phyloP scores from a whole-genome alignment of 2,888 invertebrate genomes.

The Pelosia muscerda region DNA sequence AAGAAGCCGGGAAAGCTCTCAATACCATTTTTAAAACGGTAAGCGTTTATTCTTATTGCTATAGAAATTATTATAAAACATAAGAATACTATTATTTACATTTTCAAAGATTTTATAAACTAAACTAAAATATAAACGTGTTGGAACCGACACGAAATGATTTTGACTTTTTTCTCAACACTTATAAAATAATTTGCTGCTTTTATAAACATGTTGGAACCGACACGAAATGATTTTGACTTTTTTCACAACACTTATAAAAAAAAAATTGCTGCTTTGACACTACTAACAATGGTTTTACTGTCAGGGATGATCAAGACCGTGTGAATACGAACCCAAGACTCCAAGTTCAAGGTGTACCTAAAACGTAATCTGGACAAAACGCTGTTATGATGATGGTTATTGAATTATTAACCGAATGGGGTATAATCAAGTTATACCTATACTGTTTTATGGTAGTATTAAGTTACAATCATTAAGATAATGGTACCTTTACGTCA shows the following conservation, averaged over 20 bases:
- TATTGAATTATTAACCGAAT: background rate
- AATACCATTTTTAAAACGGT: background rate
- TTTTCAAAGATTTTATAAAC: too few species aligned
- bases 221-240: background rate
- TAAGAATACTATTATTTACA: background rate
- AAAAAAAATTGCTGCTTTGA: too few species aligned
- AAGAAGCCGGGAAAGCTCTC: background rate
- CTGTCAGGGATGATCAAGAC: too few species aligned
- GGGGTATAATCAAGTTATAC: background rate
- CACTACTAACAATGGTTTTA: too few species aligned
- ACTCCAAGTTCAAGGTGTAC: too few species aligned
- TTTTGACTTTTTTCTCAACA: background rate
- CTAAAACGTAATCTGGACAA: too few species aligned
- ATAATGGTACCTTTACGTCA: background rate
- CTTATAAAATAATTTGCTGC: too few species aligned
- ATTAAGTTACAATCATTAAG: background rate
- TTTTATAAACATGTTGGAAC: background rate
- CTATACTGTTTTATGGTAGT: background rate
- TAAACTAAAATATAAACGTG: background rate
- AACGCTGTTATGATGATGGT: background rate
- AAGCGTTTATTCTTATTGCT: background rate
- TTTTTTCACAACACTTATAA: background rate
- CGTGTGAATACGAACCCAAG: too few species aligned
- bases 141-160: background rate
- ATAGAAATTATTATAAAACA: background rate